A percentile compares a stretch with the other conserved stretches of the same genome.
phyloP scores from a whole-genome alignment of 1,140 invertebrate genomes.

The Chelonus insularis region DNA sequence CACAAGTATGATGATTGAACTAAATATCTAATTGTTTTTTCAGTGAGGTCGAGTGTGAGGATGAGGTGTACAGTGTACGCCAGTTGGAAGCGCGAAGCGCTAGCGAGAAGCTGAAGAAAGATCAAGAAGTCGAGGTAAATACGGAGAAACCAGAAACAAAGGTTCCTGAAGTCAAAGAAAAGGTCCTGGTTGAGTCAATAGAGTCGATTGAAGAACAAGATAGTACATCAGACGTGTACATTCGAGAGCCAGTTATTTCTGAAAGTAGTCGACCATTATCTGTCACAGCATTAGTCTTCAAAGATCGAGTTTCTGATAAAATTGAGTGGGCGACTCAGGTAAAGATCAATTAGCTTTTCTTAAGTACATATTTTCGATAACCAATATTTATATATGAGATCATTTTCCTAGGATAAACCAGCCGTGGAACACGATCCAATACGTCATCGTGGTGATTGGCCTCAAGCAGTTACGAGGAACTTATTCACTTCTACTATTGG shows the following conservation, averaged over 20 bases:
- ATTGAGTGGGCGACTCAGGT: slow-evolving; percentile 36
- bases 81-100: slow-evolving; percentile 61
- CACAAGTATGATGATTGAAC: neutral
- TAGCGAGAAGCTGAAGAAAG: slow-evolving; percentile 10
- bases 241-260: neutral
- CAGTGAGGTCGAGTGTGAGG: slow-evolving; percentile 84
- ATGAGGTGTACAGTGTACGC: slow-evolving; percentile 81
- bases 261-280: slow-evolving; percentile 32
- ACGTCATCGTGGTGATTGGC: slow-evolving; percentile 20
- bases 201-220: neutral
- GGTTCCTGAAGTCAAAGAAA: neutral
- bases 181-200: neutral
- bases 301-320: slow-evolving; percentile 14
- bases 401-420: slow-evolving; percentile 40
- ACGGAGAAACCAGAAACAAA: neutral
- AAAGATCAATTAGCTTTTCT: too few species aligned
- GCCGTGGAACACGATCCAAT: slow-evolving; percentile 36
- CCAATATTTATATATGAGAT: neutral
- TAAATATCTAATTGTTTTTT: slow-evolving; percentile 36
- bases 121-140: neutral
- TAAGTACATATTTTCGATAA: too few species aligned
- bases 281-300: slow-evolving; percentile 43
- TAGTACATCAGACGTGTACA: neutral
- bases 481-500: slow-evolving; percentile 54
- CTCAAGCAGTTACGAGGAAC: slow-evolving; percentile 43